Evolutionary conservation across 1,140 invertebrate genomes (phyloP), one percentile per base, ranked within the genome.

Genomic region (Elysia chlorotica): DNA sequence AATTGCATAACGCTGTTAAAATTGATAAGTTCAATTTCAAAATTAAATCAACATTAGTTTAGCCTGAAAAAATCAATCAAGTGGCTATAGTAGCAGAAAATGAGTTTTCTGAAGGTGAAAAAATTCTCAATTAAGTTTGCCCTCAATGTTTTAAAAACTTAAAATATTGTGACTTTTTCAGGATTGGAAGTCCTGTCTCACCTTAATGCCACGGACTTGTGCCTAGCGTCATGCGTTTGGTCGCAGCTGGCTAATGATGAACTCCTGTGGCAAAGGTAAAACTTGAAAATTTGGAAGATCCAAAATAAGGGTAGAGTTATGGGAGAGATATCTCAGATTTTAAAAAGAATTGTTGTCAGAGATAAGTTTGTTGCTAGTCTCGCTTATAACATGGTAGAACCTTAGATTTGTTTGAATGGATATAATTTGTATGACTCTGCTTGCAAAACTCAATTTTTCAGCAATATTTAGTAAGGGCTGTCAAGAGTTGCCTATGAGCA

Each of bases 201-300:
- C 75, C 81, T 90, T 10, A 87, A 89, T 79, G 89, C 89, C 30
- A 90, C 89, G 35, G 89, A 90, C 78, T 80, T 90, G 33, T 90
- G 89, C 78, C 76, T 90, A 54, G 89, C 89, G 23, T 84, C 88
- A 5, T 90, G 89, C 87, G 89, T 90, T 17, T 90, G 89, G 89
- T 81, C 86, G 30, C 84, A 87, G 41, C 78, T 90, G 31, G 89
- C 88, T 23, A 86, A 88, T 75, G 89, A 90, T 86, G 88, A 90
- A 73, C 75, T 89, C 33, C 82, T 90, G 6, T 90, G 89, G 89
- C 86, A 86, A 68, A 83, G 88, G 87, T 89, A 81, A 41, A 67
- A n/a, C n/a, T n/a, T n/a, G n/a, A n/a, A n/a, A n/a, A n/a, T n/a
- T n/a, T n/a, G n/a, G n/a, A n/a, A n/a, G n/a, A n/a, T n/a, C n/a